A percentile compares a stretch with the other conserved stretches of the same genome.
Conservation (phyloP, 1,140 invertebrate species). For the Lethrus apterus region DNA sequence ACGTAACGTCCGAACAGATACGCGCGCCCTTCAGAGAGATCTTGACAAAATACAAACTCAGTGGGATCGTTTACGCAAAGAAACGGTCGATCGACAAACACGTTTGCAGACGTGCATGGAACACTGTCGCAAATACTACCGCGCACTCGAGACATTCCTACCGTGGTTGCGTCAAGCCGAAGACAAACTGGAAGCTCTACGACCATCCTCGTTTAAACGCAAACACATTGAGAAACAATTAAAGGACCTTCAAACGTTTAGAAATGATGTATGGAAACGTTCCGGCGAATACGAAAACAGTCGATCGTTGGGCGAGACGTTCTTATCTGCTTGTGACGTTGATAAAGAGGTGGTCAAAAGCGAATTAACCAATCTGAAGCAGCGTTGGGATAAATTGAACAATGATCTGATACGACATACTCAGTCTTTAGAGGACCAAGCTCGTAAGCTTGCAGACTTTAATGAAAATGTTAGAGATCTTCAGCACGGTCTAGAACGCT, state of each 20-base stretch:
- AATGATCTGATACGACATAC: slow-evolving; percentile 61
- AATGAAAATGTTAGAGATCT: slow-evolving; percentile 77
- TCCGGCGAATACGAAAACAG: slow-evolving; percentile 89
- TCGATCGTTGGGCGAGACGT: slow-evolving; percentile 75
- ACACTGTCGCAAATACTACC: slow-evolving; percentile 85
- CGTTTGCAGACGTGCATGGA: slow-evolving; percentile 83
- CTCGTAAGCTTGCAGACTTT: slow-evolving; percentile 74
- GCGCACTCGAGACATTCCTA: slow-evolving; percentile 73
- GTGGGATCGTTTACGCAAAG: slow-evolving; percentile 85
- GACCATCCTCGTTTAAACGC: slow-evolving; percentile 72
- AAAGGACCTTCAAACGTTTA: slow-evolving; percentile 80
- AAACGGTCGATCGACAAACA: slow-evolving; percentile 75
- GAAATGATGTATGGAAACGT: slow-evolving; percentile 85
- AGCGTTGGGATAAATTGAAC: slow-evolving; percentile 85
- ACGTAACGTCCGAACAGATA: slow-evolving; percentile 51
- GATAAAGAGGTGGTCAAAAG: slow-evolving; percentile 84
- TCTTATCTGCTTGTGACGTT: slow-evolving; percentile 76
- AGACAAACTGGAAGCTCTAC: slow-evolving; percentile 72
- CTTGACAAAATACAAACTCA: slow-evolving; percentile 79
- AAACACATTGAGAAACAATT: slow-evolving; percentile 83
- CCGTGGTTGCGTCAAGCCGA: slow-evolving; percentile 85
- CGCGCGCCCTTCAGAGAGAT: slow-evolving; percentile 53
- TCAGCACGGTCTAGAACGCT: slow-evolving; percentile 71
- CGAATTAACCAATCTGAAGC: slow-evolving; percentile 71
- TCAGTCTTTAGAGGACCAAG: slow-evolving; percentile 77